Percentiles rank a stretch among this genome's conserved stretches.
These are phyloP conservation scores for Bombus affinis DNA, from an alignment of 1,140 invertebrate genomes.

Conservation along the genomic window DNA sequence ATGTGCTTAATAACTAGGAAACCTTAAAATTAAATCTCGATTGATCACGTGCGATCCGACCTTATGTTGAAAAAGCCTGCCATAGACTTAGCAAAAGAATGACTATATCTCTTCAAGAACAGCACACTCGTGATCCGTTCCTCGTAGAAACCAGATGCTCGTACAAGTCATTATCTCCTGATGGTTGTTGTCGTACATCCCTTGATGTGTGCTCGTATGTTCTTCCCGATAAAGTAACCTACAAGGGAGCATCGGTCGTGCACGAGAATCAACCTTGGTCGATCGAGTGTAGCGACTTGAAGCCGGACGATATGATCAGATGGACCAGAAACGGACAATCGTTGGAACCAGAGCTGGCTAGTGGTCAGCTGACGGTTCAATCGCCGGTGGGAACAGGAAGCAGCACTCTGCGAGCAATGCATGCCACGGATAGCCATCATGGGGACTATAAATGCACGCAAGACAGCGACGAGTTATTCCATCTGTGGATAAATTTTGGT, in stretches of 20 bases:
- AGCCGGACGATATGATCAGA: constrained; percentile 59
- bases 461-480: constrained; percentile 62
- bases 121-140: neutral
- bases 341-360: constrained; percentile 71
- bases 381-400: constrained; percentile 47
- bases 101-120: neutral
- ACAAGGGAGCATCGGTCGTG: constrained; percentile 64
- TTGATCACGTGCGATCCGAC: neutral
- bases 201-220: constrained; percentile 52
- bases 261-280: constrained; percentile 73
- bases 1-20: neutral
- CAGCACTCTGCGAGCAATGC: constrained; percentile 65
- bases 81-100: no score
- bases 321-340: constrained; percentile 78
- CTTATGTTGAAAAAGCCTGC: neutral
- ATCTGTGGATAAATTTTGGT: constrained; percentile 75
- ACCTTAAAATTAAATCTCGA: neutral
- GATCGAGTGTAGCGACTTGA: constrained; percentile 73
- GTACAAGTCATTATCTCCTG: neutral
- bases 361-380: constrained; percentile 68
- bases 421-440: constrained; percentile 73
- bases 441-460: constrained; percentile 77
- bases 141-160: neutral
- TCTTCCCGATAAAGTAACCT: constrained; percentile 66
- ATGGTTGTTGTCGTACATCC: constrained; percentile 7